Conservation (phyloP, 2,113 vertebrate species). For the Amazona vittata region DNA sequence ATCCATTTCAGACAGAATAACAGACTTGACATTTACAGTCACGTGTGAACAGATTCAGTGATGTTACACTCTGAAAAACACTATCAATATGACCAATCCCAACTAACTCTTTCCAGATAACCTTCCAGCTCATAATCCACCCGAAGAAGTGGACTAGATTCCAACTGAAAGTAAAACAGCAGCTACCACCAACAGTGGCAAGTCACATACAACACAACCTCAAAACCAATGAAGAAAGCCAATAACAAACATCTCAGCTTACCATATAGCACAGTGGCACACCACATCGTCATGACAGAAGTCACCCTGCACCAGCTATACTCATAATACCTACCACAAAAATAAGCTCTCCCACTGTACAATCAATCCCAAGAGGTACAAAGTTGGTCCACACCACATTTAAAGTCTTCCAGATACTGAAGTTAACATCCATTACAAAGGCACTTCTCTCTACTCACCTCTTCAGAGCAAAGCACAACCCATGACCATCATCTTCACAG, state of each 20-base stretch:
- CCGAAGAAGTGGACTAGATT: background rate
- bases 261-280: rapidly evolving
- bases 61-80: background rate
- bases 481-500: background rate
- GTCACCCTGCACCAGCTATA: background rate
- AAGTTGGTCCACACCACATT: rapidly evolving
- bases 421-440: background rate
- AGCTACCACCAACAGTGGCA: background rate
- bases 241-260: rapidly evolving
- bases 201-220: background rate
- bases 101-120: background rate
- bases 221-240: background rate
- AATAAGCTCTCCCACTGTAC: background rate
- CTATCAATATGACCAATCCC: rapidly evolving
- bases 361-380: background rate
- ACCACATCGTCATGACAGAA: rapidly evolving
- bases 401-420: background rate
- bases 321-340: background rate
- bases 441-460: background rate
- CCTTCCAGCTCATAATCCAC: background rate
- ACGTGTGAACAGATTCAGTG: background rate
- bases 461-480: background rate
- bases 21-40: background rate
- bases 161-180: background rate
- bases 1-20: background rate